Conservation (phyloP, 2,113 vertebrate species). For the Aythya baeri region DNA sequence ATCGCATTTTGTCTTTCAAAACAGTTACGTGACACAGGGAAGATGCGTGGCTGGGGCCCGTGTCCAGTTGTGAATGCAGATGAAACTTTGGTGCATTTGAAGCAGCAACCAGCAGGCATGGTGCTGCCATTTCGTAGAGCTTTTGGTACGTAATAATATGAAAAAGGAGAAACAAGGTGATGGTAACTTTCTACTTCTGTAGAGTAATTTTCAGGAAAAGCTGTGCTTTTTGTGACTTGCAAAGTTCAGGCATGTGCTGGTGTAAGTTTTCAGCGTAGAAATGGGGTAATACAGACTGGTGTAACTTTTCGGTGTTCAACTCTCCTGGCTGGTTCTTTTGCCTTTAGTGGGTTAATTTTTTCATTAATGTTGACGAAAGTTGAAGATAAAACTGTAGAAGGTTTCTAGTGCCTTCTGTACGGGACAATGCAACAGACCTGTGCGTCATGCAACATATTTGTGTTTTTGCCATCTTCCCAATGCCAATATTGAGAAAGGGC, state of each 20-base stretch:
- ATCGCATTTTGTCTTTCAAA: background rate
- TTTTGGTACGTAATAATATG: background rate
- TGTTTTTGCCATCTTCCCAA: background rate
- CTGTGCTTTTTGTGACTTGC: background rate
- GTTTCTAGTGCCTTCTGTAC: background rate
- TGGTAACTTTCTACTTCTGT: background rate
- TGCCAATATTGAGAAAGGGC: background rate
- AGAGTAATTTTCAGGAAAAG: background rate
- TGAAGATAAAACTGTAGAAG: background rate
- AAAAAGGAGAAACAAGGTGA: background rate
- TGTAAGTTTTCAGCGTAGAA: background rate
- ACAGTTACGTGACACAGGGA: background rate
- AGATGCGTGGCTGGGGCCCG: background rate
- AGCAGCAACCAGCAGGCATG: background rate
- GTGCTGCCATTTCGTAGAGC: background rate
- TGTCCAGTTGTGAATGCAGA: background rate
- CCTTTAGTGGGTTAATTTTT: background rate
- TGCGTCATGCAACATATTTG: accelerated
- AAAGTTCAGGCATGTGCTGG: background rate
- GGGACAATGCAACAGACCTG: accelerated
- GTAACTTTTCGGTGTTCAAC: background rate
- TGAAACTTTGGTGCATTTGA: background rate
- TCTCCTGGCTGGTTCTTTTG: background rate
- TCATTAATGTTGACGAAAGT: background rate
- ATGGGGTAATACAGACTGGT: background rate